Conservation (phyloP, 1,140 invertebrate genomes). For the Neomicropteryx cornuta region DNA sequence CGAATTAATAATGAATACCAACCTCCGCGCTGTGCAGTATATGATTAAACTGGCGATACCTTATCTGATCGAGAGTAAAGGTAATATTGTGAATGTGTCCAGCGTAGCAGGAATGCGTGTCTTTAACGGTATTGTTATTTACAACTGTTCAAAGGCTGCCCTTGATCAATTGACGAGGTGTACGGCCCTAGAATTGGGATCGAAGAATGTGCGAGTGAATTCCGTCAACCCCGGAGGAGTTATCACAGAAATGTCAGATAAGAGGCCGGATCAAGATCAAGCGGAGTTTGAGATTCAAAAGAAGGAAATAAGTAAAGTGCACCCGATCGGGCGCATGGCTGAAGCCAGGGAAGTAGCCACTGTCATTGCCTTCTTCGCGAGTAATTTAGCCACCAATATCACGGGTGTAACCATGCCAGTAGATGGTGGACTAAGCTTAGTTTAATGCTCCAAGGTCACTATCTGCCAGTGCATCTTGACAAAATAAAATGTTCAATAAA, state of each 20-base stretch:
- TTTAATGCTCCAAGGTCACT: too few relatives aligned
- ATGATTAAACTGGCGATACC: constrained; percentile 77
- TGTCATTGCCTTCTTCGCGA: constrained; percentile 77
- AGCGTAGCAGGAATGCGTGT: constrained; percentile 77
- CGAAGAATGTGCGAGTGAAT: constrained; percentile 77
- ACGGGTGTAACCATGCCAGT: constrained; percentile 71
- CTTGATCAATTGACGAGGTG: constrained; percentile 85
- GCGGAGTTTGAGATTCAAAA: constrained; percentile 58
- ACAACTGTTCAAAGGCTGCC: constrained; percentile 81
- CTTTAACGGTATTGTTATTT: constrained; percentile 65
- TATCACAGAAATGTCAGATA: constrained; percentile 68
- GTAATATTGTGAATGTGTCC: constrained; percentile 84
- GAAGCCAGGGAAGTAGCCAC: constrained; percentile 65
- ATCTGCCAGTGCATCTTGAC: too few relatives aligned
- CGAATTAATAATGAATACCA: constrained; percentile 74
- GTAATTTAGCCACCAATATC: constrained; percentile 65
- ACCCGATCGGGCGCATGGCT: constrained; percentile 70
- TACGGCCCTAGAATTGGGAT: constrained; percentile 64
- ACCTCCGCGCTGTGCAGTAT: constrained; percentile 75
- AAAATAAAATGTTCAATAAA: too few relatives aligned
- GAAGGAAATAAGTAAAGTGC: constrained; percentile 67
- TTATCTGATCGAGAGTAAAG: constrained; percentile 69
- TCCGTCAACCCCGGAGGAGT: constrained; percentile 75
- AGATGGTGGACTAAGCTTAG: constrained; percentile 78
- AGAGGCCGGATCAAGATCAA: constrained; percentile 58